Conservation (phyloP, 2,113 vertebrate species). For the Mystacornis crossleyi region DNA sequence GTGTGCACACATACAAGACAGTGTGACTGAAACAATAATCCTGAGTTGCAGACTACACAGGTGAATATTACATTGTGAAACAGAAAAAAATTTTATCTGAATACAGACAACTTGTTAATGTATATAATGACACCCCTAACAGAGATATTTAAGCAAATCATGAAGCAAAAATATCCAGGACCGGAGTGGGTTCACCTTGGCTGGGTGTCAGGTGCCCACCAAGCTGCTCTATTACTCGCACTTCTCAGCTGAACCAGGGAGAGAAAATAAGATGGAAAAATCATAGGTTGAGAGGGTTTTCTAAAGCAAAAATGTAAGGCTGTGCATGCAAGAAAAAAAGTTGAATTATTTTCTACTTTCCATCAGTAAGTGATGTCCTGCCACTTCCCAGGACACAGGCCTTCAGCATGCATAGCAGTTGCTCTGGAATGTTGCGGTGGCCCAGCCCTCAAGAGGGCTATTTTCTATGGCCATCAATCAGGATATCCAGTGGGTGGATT, state of each 20-base stretch:
- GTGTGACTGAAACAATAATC: background rate
- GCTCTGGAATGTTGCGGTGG: too few relatives aligned
- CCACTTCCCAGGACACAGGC: background rate
- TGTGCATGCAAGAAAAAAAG: background rate
- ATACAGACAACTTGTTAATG: background rate
- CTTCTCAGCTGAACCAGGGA: background rate
- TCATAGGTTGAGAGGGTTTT: background rate
- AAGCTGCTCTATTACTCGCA: background rate
- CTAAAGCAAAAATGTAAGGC: background rate
- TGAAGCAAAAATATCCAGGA: background rate
- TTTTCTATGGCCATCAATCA: too few relatives aligned
- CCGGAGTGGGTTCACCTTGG: background rate
- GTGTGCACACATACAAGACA: background rate
- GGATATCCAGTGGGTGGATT: too few relatives aligned
- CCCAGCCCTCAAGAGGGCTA: too few relatives aligned
- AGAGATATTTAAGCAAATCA: background rate
- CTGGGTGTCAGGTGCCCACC: background rate
- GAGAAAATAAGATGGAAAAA: background rate
- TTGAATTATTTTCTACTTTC: background rate
- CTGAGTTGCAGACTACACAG: background rate
- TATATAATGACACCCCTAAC: background rate
- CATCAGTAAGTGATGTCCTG: background rate
- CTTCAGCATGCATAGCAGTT: background rate
- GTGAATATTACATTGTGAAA: background rate
- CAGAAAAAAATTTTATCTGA: background rate